Conservation (phyloP, 2,113 vertebrate species). For the Callocephalon fimbriatum region DNA sequence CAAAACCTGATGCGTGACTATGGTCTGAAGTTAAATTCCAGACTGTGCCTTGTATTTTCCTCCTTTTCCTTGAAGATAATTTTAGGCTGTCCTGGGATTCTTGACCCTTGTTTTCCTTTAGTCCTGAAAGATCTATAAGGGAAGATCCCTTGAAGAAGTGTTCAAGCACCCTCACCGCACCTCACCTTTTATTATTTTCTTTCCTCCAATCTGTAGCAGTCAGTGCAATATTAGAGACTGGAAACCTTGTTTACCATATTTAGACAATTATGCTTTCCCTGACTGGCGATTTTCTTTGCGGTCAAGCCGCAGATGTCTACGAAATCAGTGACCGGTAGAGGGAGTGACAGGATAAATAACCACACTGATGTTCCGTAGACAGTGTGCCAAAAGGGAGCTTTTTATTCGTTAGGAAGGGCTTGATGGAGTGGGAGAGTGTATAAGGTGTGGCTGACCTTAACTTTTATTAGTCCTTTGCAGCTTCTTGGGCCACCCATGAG, state of each 20-base stretch:
- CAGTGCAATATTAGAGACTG: not conserved
- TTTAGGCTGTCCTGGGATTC: not conserved
- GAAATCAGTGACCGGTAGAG: not conserved
- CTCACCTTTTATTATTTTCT: not conserved
- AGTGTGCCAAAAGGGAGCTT: not conserved
- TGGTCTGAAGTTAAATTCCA: not conserved
- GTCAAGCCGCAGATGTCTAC: not conserved
- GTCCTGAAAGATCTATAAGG: not conserved
- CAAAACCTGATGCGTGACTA: not conserved
- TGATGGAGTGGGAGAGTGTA: not conserved
- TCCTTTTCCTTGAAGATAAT: not conserved
- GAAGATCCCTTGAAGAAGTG: not conserved
- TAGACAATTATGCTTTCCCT: not conserved
- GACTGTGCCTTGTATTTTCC: not conserved
- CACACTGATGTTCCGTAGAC: accelerated
- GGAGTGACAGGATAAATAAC: conserved; percentile 24
- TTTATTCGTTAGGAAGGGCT: not conserved
- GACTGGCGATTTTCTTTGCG: not conserved
- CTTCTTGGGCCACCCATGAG: not conserved
- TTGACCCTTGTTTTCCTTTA: not conserved
- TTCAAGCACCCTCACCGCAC: not conserved
- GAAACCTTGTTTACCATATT: not conserved
- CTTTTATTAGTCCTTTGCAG: not conserved
- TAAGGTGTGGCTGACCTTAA: not conserved
- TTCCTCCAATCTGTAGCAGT: not conserved